phyloP scores from a whole-genome alignment of 1,140 invertebrate species.

The Proctacanthus coquilletti region DNA sequence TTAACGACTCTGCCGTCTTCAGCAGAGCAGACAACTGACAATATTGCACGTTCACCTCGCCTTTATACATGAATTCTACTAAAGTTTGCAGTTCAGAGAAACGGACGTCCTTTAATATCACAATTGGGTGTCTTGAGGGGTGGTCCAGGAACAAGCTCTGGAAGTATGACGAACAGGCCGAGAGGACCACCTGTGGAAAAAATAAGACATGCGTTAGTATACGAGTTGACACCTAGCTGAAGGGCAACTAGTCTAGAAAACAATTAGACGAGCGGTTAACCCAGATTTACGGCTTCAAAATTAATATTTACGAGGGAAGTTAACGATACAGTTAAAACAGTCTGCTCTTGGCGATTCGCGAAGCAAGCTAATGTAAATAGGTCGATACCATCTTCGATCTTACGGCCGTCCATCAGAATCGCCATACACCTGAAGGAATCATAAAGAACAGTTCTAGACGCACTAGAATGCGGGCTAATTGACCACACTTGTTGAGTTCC shows the following conservation, averaged over 20 bases:
- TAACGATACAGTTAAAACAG: background rate
- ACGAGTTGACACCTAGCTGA: no score
- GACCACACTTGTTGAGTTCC: no score
- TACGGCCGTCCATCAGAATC: no score
- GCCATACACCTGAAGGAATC: no score
- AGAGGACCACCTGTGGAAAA: slow-evolving; percentile 56
- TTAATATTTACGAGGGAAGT: background rate
- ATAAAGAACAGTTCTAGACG: no score
- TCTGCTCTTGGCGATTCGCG: no score
- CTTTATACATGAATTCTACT: slow-evolving; percentile 93
- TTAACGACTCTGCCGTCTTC: slow-evolving; percentile 83
- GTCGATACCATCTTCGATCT: no score
- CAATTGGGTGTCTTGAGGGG: slow-evolving; percentile 79
- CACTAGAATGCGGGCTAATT: no score
- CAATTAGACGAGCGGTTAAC: background rate
- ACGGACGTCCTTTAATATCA: slow-evolving; percentile 84
- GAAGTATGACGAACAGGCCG: slow-evolving; percentile 89
- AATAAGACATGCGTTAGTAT: no score
- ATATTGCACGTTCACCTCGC: slow-evolving; percentile 87
- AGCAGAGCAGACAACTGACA: slow-evolving; percentile 78
- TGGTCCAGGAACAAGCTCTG: slow-evolving; percentile 77
- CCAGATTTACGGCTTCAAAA: background rate
- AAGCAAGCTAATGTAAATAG: no score
- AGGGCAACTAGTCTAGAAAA: no score
- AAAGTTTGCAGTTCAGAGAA: slow-evolving; percentile 77